Percentiles rank a stretch among this genome's conserved stretches.
Evolutionary conservation across 2,797 vertebrate genomes (phyloP).

Genomic region (Lagodon rhomboides): DNA sequence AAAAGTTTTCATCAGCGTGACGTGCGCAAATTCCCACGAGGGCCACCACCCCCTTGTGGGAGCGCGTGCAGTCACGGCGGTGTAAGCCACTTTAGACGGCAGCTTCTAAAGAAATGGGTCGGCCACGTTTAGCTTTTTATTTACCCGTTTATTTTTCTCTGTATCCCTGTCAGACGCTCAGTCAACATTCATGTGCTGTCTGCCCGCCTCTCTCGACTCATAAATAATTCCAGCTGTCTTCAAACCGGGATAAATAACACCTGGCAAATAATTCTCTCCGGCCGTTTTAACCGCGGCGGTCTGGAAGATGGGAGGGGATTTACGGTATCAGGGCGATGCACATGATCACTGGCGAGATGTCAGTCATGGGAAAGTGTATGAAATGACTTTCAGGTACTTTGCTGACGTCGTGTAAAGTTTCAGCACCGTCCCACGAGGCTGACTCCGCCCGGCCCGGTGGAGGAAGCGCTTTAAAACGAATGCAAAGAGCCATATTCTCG

Average conservation of each 20-base stretch:
- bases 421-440: constrained; percentile 40
- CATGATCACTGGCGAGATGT: constrained; percentile 7
- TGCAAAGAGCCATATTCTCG: constrained; percentile 21
- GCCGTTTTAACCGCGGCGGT: constrained; percentile 31
- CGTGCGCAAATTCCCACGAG: constrained; percentile 3
- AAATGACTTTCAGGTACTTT: constrained; percentile 48
- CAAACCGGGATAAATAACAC: constrained; percentile 42
- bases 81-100: constrained; percentile 9
- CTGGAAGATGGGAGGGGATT: not conserved
- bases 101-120: constrained; percentile 39
- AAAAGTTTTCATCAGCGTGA: constrained; percentile 31
- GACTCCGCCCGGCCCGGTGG: constrained; percentile 29
- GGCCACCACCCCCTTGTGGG: not conserved
- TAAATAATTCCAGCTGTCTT: constrained; percentile 42
- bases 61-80: constrained; percentile 4
- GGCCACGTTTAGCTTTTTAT: constrained; percentile 43
- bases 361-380: constrained; percentile 23
- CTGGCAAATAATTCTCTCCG: constrained; percentile 20
- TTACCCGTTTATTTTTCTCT: constrained; percentile 36
- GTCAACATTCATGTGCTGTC: constrained; percentile 21
- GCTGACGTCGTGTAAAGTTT: constrained; percentile 40
- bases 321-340: constrained; percentile 19
- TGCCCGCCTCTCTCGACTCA: constrained; percentile 27
- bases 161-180: constrained; percentile 31
- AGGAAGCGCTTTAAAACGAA: constrained; percentile 50